Evolutionary conservation across 92 coral and sea anemone genomes (phyloP), one percentile per base, ranked within the genome.

Genomic region (Phymanthus crucifer): DNA sequence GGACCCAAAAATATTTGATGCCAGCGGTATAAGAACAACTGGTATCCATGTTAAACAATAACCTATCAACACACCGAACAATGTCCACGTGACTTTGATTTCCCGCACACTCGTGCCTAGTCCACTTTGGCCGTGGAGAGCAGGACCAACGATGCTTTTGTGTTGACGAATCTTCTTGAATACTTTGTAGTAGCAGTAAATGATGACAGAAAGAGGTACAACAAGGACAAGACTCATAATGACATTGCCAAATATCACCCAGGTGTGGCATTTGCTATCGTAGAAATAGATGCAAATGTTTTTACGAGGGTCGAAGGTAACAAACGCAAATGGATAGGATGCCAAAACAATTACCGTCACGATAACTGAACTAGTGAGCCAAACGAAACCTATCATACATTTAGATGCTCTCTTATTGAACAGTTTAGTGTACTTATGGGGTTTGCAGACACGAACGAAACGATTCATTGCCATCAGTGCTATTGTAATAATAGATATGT

Each of bases 81-180:
- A 73, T 36, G 73, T 40, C 82, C 82, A 66, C 34, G 82, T 77
- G 82, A 77, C 32, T 18, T 77, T 77, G 16, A 77, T 66, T 29
- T 77, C 74, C 47, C 64, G 82, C 47, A 64, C 72, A 40, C 73
- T 77, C 12, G 82, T 77, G 12, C 79, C 68, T 35, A 71, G 45
- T 0, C 75, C 50, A 36, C 43, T 32, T 70, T 70, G 74, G 11
- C 78, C 65, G 58, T 56, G 35, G 29, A 71, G 9, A 26, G 80
- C 40, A 1, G 74, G 79, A n/a, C 71, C 85, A 35, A 73, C 74
- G 7, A 24, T 75, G 7, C 46, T 52, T 46, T 83, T 83, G 46
- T 83, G 86, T 23, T 52, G 67, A 14, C 76, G 75, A 32, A 83
- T 83, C 36, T 50, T 75, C 67, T 67, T 83, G 40, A 66, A 83